phyloP scores from a whole-genome alignment of 2,888 invertebrate genomes.

The Zeuzera pyrina region DNA sequence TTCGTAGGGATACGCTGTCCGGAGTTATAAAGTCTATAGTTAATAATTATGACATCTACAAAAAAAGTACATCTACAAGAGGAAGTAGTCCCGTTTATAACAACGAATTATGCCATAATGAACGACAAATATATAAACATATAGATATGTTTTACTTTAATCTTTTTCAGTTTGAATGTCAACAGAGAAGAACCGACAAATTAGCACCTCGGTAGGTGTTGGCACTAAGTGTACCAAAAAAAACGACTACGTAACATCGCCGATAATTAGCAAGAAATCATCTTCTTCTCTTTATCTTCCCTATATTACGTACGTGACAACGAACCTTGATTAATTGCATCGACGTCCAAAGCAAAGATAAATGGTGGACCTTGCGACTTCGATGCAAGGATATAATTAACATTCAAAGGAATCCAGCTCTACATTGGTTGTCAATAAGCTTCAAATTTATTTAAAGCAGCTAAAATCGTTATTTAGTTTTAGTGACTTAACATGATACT shows the following conservation, averaged over 20 bases:
- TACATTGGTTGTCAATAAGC: not conserved
- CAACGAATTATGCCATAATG: no score
- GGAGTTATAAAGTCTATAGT: no score
- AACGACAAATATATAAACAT: no score
- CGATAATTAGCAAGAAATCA: conserved; percentile 67
- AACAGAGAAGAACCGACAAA: conserved; percentile 44
- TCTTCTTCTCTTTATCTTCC: conserved; percentile 60
- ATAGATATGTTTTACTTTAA: no score
- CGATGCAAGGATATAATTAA: not conserved
- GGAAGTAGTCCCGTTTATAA: no score
- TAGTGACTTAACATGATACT: conserved; percentile 56
- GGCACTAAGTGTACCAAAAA: conserved; percentile 43
- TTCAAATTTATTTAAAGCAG: not conserved
- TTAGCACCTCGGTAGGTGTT: conserved; percentile 39
- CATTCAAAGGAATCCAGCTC: not conserved
- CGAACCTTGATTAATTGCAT: conserved; percentile 65
- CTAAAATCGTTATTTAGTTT: conserved; percentile 36
- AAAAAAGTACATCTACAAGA: no score
- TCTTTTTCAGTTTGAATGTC: conserved; percentile 25
- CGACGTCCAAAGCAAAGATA: conserved; percentile 58
- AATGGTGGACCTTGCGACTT: conserved; percentile 33
- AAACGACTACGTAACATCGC: conserved; percentile 37
- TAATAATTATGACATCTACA: no score
- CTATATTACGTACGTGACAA: conserved; percentile 61
- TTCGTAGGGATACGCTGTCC: no score